phyloP scores from a whole-genome alignment of 2,113 vertebrate species.

The Peromyscus maniculatus region DNA sequence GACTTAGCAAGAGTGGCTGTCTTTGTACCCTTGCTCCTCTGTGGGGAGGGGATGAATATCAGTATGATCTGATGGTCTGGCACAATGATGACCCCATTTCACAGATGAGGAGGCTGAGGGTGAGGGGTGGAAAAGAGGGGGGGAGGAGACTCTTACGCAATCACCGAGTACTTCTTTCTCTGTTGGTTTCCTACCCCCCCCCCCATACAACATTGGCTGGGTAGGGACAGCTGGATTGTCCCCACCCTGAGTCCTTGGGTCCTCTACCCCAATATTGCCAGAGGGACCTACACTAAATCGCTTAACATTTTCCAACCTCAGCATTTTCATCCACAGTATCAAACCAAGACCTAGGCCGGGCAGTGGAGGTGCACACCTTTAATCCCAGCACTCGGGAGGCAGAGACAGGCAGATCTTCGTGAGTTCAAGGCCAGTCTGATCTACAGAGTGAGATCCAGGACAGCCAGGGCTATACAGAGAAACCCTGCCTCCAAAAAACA shows the following conservation, averaged over 20 bases:
- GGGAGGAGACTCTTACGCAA: not conserved
- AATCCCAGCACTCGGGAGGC: no score
- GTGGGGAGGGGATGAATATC: not conserved
- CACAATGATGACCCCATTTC: not conserved
- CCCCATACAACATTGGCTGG: not conserved
- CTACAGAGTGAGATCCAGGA: no score
- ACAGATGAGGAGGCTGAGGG: constrained; percentile 16
- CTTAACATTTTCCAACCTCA: not conserved
- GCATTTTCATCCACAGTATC: not conserved
- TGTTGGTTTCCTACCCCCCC: not conserved
- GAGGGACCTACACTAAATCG: not conserved
- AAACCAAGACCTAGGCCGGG: not conserved
- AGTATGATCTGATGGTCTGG: no score
- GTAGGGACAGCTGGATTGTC: not conserved
- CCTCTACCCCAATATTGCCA: not conserved
- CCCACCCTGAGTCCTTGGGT: not conserved
- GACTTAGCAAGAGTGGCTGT: not conserved
- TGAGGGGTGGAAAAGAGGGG: not conserved
- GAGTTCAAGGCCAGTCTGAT: no score
- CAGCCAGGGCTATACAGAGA: no score
- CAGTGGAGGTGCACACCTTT: no score
- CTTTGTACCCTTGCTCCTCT: not conserved
- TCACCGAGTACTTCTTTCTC: not conserved
- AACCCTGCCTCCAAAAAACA: no score
- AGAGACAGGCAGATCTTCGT: no score